Evolutionary conservation across 2,797 vertebrate genomes (phyloP).

Genomic region (Emydoidea blandingii): DNA sequence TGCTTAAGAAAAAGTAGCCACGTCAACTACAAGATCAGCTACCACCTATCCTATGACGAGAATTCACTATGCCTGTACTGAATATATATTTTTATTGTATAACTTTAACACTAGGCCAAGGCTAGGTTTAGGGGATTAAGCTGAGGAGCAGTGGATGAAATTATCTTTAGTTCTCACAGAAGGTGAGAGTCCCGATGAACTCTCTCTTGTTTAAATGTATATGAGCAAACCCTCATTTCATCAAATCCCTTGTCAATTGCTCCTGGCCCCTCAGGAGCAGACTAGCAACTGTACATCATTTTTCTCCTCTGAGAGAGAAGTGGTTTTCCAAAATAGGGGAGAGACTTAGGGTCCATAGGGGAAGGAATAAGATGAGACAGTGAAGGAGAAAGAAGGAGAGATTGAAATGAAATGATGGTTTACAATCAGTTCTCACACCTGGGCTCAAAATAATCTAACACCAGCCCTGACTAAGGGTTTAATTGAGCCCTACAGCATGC

Average conservation of each 20-base stretch:
- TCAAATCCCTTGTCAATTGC: neutral
- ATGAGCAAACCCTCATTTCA: neutral
- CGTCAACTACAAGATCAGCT: neutral
- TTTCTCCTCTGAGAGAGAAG: neutral
- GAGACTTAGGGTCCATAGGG: neutral
- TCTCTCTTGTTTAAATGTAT: neutral
- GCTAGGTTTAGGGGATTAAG: accelerated
- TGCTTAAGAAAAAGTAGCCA: neutral
- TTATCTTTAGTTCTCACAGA: neutral
- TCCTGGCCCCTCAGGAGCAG: neutral
- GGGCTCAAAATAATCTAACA: neutral
- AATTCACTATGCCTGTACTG: neutral
- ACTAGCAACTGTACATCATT: neutral
- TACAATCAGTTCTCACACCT: neutral
- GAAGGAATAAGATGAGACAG: neutral
- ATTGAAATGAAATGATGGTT: conserved; percentile 10
- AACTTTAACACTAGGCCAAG: neutral
- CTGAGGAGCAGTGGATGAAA: neutral
- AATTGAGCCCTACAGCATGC: conserved; percentile 36
- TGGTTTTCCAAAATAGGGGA: conserved; percentile 30
- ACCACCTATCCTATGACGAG: neutral
- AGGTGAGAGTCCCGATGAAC: neutral
- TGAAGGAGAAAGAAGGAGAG: neutral
- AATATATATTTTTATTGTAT: neutral
- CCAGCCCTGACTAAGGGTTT: conserved; percentile 53